Percentiles rank a stretch among this genome's conserved stretches.
Conservation (phyloP, 1,140 invertebrate species). For the Goniozus legneri region DNA sequence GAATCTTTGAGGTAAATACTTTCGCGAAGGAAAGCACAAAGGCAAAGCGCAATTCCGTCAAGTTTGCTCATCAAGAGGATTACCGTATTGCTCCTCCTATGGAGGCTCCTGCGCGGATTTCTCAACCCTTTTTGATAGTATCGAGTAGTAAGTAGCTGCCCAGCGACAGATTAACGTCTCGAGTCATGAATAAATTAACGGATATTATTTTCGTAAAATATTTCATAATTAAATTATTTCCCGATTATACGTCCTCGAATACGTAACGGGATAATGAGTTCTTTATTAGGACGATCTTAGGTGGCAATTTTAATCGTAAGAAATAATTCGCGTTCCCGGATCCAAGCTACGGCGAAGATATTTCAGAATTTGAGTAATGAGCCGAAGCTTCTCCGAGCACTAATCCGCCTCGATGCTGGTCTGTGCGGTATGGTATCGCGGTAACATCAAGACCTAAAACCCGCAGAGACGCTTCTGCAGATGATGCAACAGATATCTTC, state of each 20-base stretch:
- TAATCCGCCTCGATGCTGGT: constrained; percentile 19
- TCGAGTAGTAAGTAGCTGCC: constrained; percentile 3
- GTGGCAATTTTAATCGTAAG: no score
- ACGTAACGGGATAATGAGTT: no score
- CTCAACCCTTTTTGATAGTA: constrained; percentile 14
- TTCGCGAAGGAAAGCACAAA: constrained; percentile 14
- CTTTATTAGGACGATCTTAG: no score
- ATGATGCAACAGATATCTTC: constrained; percentile 27
- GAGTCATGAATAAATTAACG: no score
- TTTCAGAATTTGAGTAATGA: constrained; percentile 30
- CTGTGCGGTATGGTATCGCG: constrained; percentile 10
- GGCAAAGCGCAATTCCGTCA: constrained; percentile 8
- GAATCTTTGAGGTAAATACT: constrained; percentile 17
- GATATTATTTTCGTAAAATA: no score
- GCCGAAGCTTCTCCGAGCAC: constrained; percentile 18
- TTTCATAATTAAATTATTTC: no score
- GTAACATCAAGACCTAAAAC: constrained; percentile 25
- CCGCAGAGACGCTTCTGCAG: constrained; percentile 16
- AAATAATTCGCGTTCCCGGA: constrained; percentile 13
- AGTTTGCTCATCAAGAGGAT: constrained; percentile 22
- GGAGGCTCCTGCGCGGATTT: constrained; percentile 10
- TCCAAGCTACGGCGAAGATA: constrained; percentile 12
- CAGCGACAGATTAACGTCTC: constrained; percentile 12
- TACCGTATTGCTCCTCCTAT: constrained; percentile 10
- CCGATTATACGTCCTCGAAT: no score